These are phyloP conservation scores for Cryptosula pallasiana DNA, from an alignment of 2,888 invertebrate species.

Conservation along the genomic window DNA sequence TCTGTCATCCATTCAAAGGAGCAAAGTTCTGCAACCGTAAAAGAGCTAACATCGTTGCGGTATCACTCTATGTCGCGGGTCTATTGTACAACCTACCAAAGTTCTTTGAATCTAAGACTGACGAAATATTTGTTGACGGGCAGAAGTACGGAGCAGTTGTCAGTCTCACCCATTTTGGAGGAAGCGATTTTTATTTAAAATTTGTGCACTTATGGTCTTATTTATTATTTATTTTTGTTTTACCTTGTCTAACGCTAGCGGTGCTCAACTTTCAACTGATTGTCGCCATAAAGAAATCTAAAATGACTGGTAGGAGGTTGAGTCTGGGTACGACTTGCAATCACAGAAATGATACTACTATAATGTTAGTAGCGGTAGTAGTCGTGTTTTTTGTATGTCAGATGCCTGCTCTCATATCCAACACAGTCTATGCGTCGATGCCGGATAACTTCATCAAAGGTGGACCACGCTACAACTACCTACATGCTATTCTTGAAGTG, in stretches of 20 bases:
- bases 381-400: slow-evolving; percentile 52
- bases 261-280: slow-evolving; percentile 50
- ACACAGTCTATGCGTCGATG: slow-evolving; percentile 48
- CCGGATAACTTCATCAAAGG: slow-evolving; percentile 28
- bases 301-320: slow-evolving; percentile 36
- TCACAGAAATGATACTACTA: slow-evolving; percentile 50
- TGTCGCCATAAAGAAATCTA: slow-evolving; percentile 44
- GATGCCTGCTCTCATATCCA: slow-evolving; percentile 49
- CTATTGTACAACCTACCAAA: slow-evolving; percentile 46
- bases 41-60: slow-evolving; percentile 42
- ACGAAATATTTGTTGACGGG: slow-evolving; percentile 30
- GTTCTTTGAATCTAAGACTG: slow-evolving; percentile 44
- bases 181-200: slow-evolving; percentile 37
- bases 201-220: slow-evolving; percentile 51
- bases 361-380: slow-evolving; percentile 53
- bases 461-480: background rate
- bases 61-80: slow-evolving; percentile 36
- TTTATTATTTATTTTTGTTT: slow-evolving; percentile 47
- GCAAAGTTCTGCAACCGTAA: slow-evolving; percentile 44
- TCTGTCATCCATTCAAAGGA: slow-evolving; percentile 51
- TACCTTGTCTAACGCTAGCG: slow-evolving; percentile 49
- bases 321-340: slow-evolving; percentile 46
- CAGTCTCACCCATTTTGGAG: slow-evolving; percentile 39
- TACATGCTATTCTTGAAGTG: slow-evolving; percentile 32
- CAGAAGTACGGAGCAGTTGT: slow-evolving; percentile 30